Evolutionary conservation across 2,888 invertebrate genomes (phyloP).

Genomic region (Gisinianus flammeolus): DNA sequence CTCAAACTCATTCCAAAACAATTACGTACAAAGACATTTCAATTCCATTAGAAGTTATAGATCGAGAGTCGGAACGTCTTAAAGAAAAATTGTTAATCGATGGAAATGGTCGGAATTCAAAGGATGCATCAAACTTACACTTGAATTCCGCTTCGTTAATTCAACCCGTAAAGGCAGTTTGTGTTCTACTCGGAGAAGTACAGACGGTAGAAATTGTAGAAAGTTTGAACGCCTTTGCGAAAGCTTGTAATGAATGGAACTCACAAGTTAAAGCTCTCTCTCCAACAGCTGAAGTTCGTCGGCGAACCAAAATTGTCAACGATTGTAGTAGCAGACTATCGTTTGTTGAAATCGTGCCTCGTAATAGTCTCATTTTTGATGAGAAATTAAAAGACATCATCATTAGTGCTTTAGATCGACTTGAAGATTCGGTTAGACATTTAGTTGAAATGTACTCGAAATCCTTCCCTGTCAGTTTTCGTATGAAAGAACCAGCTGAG

Average conservation of each 20-base stretch:
- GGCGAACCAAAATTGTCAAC: conserved; percentile 47
- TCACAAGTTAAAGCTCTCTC: conserved; percentile 45
- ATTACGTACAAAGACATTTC: conserved; percentile 75
- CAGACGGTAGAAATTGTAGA: conserved; percentile 87
- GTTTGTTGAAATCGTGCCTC: conserved; percentile 54
- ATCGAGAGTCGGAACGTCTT: conserved; percentile 53
- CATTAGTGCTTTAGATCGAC: conserved; percentile 59
- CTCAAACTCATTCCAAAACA: conserved; percentile 74
- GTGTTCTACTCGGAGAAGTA: conserved; percentile 83
- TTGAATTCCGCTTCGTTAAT: conserved; percentile 76
- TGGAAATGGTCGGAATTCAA: conserved; percentile 77
- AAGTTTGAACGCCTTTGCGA: conserved; percentile 72
- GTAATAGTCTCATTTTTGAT: conserved; percentile 12
- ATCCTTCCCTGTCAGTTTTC: conserved; percentile 83
- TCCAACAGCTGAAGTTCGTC: conserved; percentile 33
- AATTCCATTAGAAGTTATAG: conserved; percentile 57
- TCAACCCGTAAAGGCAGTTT: conserved; percentile 91
- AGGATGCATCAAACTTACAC: conserved; percentile 69
- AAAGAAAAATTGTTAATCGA: conserved; percentile 49
- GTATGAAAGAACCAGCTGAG: conserved; percentile 64
- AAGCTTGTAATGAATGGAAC: conserved; percentile 64
- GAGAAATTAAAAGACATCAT: conserved; percentile 50
- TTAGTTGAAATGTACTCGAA: conserved; percentile 85
- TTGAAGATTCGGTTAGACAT: conserved; percentile 80
- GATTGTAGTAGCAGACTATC: conserved; percentile 47